Conservation (phyloP, 2,888 invertebrate species). For the Cepaea hortensis region DNA sequence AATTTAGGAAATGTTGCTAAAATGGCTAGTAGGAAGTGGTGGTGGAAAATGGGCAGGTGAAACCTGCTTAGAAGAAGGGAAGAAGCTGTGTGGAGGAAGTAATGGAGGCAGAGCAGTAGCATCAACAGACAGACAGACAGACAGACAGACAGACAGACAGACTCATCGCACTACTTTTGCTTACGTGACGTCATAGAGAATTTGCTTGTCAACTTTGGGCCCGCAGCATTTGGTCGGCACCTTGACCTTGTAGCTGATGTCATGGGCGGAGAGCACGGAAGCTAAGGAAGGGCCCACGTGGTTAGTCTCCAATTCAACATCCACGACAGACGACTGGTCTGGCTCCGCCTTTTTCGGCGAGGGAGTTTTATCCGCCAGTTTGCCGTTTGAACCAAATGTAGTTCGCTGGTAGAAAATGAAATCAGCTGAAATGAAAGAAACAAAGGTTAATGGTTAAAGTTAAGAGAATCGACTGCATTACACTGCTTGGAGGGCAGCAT, state of each 20-base stretch:
- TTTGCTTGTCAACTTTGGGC: conserved; percentile 59
- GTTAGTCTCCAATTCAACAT: background rate
- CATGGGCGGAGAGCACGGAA: conserved; percentile 54
- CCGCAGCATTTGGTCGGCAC: conserved; percentile 63
- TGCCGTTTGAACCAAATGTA: background rate
- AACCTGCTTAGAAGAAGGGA: too few relatives aligned
- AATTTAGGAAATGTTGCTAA: too few relatives aligned
- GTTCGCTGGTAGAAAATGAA: background rate
- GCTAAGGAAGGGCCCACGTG: background rate
- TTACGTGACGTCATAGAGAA: conserved; percentile 71
- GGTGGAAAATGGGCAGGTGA: too few relatives aligned
- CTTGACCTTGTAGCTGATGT: conserved; percentile 65
- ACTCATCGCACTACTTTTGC: conserved; percentile 47
- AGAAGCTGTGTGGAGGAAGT: too few relatives aligned
- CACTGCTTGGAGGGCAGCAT: too few relatives aligned
- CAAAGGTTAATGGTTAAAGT: too few relatives aligned
- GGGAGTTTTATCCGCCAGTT: conserved; percentile 1
- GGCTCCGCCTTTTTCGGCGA: background rate
- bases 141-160: too few relatives aligned
- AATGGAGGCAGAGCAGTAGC: too few relatives aligned
- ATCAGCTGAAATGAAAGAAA: too few relatives aligned
- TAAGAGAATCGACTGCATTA: too few relatives aligned
- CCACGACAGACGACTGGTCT: background rate
- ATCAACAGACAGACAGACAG: too few relatives aligned
- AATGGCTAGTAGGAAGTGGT: too few relatives aligned